A percentile compares a stretch with the other conserved stretches of the same genome.
Evolutionary conservation across 92 coral and sea anemone species (phyloP).

Genomic region (Epizoanthus illoricatus): DNA sequence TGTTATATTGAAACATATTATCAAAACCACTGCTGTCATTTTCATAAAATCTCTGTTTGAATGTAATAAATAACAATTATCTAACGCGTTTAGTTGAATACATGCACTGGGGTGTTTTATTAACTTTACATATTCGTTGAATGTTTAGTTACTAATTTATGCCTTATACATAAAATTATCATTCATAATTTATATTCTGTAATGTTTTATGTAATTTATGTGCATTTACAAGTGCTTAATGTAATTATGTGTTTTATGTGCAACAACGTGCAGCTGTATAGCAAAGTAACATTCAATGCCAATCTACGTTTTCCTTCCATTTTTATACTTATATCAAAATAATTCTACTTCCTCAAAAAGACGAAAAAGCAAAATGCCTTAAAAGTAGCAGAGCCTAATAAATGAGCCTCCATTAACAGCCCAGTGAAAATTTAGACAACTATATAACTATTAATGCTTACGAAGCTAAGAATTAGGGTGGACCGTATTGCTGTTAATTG

Average conservation of each 20-base stretch:
- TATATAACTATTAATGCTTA: neutral
- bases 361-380: neutral
- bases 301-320: neutral
- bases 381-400: neutral
- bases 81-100: neutral
- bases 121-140: neutral
- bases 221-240: slow-evolving; percentile 19
- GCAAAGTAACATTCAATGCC: slow-evolving; percentile 36
- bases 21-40: neutral
- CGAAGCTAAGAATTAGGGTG: neutral
- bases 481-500: too few relatives aligned
- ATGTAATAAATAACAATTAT: neutral
- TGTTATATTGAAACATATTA: neutral
- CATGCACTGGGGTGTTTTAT: neutral
- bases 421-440: too few relatives aligned
- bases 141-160: neutral
- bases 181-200: neutral
- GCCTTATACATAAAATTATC: neutral
- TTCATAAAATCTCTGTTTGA: neutral
- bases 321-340: neutral
- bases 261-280: neutral
- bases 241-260: neutral
- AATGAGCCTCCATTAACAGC: neutral
- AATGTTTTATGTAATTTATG: neutral
- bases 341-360: neutral